A percentile compares a stretch with the other conserved stretches of the same genome.
phyloP scores from a whole-genome alignment of 1,140 invertebrate genomes.

The Caenorhabditis tropicalis region DNA sequence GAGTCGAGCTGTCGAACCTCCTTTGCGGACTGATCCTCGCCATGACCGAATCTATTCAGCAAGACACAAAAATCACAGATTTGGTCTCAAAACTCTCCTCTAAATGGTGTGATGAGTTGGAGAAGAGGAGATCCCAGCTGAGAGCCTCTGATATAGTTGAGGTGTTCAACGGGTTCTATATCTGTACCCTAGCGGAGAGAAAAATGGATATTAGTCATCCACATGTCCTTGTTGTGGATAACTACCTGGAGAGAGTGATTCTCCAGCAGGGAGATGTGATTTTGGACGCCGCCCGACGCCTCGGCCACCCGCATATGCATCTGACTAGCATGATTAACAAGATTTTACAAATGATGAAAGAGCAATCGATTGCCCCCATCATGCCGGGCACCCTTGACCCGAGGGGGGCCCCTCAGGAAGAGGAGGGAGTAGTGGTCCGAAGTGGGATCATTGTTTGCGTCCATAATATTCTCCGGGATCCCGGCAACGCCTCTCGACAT shows the following conservation, averaged over 20 bases:
- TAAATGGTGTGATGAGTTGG: constrained; percentile 19
- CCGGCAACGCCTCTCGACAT: neutral
- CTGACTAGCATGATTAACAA: constrained; percentile 2
- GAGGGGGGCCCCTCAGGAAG: neutral
- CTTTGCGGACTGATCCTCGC: constrained; percentile 6
- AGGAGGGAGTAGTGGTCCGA: neutral
- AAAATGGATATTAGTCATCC: neutral
- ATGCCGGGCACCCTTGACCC: constrained; percentile 11
- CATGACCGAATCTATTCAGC: constrained; percentile 6
- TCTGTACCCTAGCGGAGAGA: neutral
- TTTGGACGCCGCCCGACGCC: neutral
- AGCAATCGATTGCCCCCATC: neutral
- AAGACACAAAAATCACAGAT: neutral
- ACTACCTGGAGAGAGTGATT: constrained; percentile 13
- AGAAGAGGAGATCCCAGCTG: constrained; percentile 1
- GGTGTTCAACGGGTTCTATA: neutral
- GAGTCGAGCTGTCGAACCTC: constrained; percentile 2
- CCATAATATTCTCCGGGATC: neutral
- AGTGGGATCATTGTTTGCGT: neutral
- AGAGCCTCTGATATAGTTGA: constrained; percentile 13
- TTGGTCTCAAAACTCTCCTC: neutral
- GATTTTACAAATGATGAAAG: constrained; percentile 25
- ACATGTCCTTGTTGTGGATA: neutral
- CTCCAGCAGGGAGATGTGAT: constrained; percentile 20
- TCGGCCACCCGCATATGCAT: neutral